These are phyloP conservation scores for Oriolus oriolus DNA, from an alignment of 2,113 vertebrate genomes.

Conservation along the genomic window DNA sequence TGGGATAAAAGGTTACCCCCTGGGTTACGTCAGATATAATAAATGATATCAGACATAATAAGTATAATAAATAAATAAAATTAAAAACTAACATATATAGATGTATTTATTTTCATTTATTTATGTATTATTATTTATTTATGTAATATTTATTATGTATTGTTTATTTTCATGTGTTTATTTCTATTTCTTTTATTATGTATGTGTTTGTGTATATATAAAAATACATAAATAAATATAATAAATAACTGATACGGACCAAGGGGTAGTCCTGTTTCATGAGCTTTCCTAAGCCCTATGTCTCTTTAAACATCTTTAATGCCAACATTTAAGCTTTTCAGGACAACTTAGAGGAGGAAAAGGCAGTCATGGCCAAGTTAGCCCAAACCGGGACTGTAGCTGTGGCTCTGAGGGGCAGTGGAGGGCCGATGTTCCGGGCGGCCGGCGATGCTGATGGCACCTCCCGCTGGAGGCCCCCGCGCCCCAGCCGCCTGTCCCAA, in stretches of 20 bases:
- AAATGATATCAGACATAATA: background rate
- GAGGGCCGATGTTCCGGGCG: background rate
- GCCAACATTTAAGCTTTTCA: background rate
- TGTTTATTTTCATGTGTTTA: no score
- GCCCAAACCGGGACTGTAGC: background rate
- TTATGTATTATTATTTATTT: no score
- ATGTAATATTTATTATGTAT: no score
- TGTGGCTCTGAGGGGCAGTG: fast-evolving
- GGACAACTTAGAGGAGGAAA: background rate
- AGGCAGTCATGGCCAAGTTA: no score
- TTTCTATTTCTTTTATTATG: no score
- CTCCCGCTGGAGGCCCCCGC: no score
- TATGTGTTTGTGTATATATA: background rate
- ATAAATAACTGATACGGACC: background rate
- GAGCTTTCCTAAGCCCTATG: background rate
- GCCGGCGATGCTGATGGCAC: fast-evolving
- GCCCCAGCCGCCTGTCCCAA: no score
- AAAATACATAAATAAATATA: background rate
- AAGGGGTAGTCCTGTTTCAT: background rate
- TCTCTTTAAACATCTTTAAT: background rate
- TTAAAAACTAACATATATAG: background rate
- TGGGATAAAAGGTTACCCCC: background rate
- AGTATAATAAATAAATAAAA: background rate
- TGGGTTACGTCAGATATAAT: background rate
- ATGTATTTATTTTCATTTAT: background rate